These are phyloP conservation scores for Steinernema khuongi DNA, from an alignment of 1,140 invertebrate species.

Conservation along the genomic window DNA sequence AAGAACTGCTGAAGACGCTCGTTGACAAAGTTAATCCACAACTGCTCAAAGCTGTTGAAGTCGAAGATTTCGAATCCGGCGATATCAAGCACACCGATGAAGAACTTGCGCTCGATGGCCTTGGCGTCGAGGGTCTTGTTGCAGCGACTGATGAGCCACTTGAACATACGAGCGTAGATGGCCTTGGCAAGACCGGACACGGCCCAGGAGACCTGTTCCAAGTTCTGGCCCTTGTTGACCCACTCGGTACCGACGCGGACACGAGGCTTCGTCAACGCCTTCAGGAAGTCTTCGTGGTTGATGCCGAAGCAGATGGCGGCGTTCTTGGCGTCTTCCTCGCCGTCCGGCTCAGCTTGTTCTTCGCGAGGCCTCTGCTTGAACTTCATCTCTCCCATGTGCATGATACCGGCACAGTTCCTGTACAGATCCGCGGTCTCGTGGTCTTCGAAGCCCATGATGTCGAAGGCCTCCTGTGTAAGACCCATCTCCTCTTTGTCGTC, in stretches of 20 bases:
- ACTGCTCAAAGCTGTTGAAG: slow-evolving; percentile 98
- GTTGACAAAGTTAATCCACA: slow-evolving; percentile 99
- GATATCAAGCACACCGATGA: slow-evolving; percentile 94
- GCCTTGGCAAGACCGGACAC: slow-evolving; percentile 67
- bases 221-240: slow-evolving; percentile 69
- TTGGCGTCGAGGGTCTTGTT: slow-evolving; percentile 66
- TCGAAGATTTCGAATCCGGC: slow-evolving; percentile 99
- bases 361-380: slow-evolving; percentile 99
- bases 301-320: slow-evolving; percentile 65
- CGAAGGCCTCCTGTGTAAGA: slow-evolving; percentile 92
- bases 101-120: slow-evolving; percentile 62
- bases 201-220: slow-evolving; percentile 68
- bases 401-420: slow-evolving; percentile 88
- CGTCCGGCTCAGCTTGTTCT: slow-evolving; percentile 97
- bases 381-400: slow-evolving; percentile 86
- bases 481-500: slow-evolving; percentile 92
- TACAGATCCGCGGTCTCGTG: slow-evolving; percentile 93
- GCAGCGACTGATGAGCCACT: slow-evolving; percentile 65
- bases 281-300: slow-evolving; percentile 65
- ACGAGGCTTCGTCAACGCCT: slow-evolving; percentile 66
- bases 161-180: slow-evolving; percentile 66
- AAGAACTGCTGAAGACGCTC: slow-evolving; percentile 99
- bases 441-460: slow-evolving; percentile 88
- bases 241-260: slow-evolving; percentile 66
- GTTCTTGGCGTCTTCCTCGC: slow-evolving; percentile 67